Evolutionary conservation across 2,888 invertebrate genomes (phyloP).

Genomic region (Scaptomyza polygonia): DNA sequence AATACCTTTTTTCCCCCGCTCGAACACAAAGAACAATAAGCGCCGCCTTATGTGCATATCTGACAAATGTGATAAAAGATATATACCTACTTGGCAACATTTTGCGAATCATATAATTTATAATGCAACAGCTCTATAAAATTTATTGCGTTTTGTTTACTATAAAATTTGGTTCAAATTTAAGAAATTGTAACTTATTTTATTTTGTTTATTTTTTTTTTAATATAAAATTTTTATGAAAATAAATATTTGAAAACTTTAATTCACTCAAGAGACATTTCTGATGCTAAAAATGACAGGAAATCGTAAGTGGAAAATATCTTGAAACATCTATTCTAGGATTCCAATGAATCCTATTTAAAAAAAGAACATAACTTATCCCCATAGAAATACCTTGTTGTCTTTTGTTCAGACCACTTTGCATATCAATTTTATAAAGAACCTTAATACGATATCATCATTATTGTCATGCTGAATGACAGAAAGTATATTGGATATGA

Average conservation of each 20-base stretch:
- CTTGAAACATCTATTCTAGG: too few species aligned
- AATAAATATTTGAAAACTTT: too few species aligned
- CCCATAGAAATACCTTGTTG: too few species aligned
- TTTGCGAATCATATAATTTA: conserved; percentile 40
- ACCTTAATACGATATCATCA: conserved; percentile 35
- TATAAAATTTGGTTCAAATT: too few species aligned
- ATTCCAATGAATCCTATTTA: too few species aligned
- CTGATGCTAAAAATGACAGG: too few species aligned
- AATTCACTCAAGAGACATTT: too few species aligned
- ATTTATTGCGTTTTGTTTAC: conserved; percentile 42
- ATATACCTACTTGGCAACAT: conserved; percentile 68
- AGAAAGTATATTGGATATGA: conserved; percentile 38
- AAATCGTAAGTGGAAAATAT: too few species aligned
- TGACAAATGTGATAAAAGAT: conserved; percentile 76
- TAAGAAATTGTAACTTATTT: conserved; percentile 45
- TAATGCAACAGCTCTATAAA: conserved; percentile 27
- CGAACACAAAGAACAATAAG: conserved; percentile 49
- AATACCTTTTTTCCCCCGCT: conserved; percentile 52
- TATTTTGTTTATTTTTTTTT: neutral
- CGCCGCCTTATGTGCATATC: conserved; percentile 69
- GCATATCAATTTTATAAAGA: conserved; percentile 5
- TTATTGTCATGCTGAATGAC: conserved; percentile 26
- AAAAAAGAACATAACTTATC: too few species aligned
- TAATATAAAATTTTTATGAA: neutral
- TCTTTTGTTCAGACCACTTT: neutral